Evolutionary conservation across 2,888 invertebrate species (phyloP).

Genomic region (Lycia hirtaria): DNA sequence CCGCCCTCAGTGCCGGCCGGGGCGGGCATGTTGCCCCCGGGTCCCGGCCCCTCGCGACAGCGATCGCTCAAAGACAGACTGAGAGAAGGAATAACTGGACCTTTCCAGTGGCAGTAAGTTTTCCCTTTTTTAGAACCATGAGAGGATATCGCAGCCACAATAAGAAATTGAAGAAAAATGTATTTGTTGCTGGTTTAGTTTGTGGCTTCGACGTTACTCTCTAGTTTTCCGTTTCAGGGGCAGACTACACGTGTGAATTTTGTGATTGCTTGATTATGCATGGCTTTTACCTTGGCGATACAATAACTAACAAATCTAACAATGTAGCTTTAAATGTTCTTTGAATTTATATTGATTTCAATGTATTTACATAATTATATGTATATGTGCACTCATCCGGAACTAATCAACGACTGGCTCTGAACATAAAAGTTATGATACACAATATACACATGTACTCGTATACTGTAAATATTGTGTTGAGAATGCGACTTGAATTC

Average conservation of each 20-base stretch:
- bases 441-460: too few relatives aligned
- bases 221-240: conserved; percentile 26
- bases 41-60: conserved; percentile 88
- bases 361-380: neutral
- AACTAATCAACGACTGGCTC: neutral
- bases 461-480: too few relatives aligned
- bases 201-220: conserved; percentile 30
- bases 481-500: too few relatives aligned
- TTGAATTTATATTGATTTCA: neutral
- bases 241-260: conserved; percentile 12
- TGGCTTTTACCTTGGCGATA: conserved; percentile 37
- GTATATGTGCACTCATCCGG: neutral
- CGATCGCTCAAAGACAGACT: conserved; percentile 92
- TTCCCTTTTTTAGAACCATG: conserved; percentile 32
- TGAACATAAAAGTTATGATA: neutral
- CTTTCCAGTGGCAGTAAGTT: conserved; percentile 93
- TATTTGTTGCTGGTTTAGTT: neutral
- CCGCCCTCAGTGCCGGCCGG: conserved; percentile 67
- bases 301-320: conserved; percentile 2
- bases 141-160: conserved; percentile 25
- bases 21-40: conserved; percentile 76
- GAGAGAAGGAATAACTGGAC: conserved; percentile 91
- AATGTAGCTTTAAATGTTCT: neutral
- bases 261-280: conserved; percentile 33
- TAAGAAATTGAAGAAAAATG: neutral